Conservation (phyloP, 2,113 vertebrate genomes). For the Bubo bubo region DNA sequence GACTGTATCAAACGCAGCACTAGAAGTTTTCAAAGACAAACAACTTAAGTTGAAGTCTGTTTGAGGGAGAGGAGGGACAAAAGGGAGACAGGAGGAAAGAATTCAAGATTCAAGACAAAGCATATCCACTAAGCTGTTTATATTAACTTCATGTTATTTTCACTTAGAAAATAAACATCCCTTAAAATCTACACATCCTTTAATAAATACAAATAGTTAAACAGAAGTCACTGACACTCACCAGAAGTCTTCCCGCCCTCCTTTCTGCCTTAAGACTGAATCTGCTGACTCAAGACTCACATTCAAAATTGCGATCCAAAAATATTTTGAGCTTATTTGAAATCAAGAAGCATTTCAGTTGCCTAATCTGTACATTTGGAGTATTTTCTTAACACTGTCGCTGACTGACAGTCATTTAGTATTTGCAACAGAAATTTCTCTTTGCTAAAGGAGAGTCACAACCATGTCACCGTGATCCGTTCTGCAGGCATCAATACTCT, state of each 20-base stretch:
- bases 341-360: background rate
- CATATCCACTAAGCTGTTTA: background rate
- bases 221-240: background rate
- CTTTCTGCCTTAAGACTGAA: background rate
- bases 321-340: background rate
- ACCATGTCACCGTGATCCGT: accelerated
- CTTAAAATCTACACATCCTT: background rate
- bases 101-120: background rate
- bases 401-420: background rate
- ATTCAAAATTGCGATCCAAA: background rate
- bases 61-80: background rate
- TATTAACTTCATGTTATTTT: background rate
- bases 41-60: background rate
- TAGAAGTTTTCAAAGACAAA: constrained; percentile 71
- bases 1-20: constrained; percentile 92
- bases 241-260: background rate
- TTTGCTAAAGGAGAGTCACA: background rate
- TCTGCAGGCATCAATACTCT: background rate
- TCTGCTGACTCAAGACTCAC: background rate
- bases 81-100: background rate
- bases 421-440: background rate
- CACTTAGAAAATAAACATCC: background rate
- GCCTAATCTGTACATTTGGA: background rate
- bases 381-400: background rate
- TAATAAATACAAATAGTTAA: background rate